Evolutionary conservation across 2,888 invertebrate species (phyloP), one percentile per base, ranked within the genome.

Genomic region (Selenia dentaria): DNA sequence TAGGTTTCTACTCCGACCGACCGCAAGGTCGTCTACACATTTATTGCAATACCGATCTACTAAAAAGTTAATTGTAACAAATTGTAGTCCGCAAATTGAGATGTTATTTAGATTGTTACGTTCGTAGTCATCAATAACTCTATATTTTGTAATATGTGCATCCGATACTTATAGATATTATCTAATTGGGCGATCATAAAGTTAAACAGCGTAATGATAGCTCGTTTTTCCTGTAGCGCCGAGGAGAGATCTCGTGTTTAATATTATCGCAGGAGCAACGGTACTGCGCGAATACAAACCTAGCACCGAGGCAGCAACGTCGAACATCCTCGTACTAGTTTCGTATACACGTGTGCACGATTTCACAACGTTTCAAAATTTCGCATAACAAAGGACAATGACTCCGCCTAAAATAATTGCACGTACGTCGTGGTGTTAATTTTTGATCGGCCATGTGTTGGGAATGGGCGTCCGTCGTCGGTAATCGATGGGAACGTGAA

Each of bases 1-100:
- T 65, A 57, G 69, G 77, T 81, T 84, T 81, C 81, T 73, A 78
- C 59, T 69, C 64, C 62, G 62, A 51, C 63, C 54, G 53, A 48
- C 56, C 59, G 57, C 79, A 80, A 81, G 79, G 81, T 74, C 75
- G 64, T 48, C 61, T 52, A 50, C 54, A 59, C 40, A 60, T 58
- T 54, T 38, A 57, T 54, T 64, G 57, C 61, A 55, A 58, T 51
- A 52, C 24, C 56, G 53, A 65, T 62, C 59, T 45, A 36, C 39
- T 29, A 56, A 54, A 55, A 58, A 60, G 6, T 52, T 51, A 54
- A 50, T 57, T 48, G 14, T 31, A 50, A 42, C 42, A 10, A 40
- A 46, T 46, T 49, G 38, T 32, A 51, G 31, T 22, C 18, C 11
- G 45, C 39, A 33, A 49, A 56, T 51, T 48, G 47, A 53, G 44